Evolutionary conservation across 2,797 vertebrate genomes (phyloP), one percentile per base, ranked within the genome.

Genomic region (Sardinella longiceps): DNA sequence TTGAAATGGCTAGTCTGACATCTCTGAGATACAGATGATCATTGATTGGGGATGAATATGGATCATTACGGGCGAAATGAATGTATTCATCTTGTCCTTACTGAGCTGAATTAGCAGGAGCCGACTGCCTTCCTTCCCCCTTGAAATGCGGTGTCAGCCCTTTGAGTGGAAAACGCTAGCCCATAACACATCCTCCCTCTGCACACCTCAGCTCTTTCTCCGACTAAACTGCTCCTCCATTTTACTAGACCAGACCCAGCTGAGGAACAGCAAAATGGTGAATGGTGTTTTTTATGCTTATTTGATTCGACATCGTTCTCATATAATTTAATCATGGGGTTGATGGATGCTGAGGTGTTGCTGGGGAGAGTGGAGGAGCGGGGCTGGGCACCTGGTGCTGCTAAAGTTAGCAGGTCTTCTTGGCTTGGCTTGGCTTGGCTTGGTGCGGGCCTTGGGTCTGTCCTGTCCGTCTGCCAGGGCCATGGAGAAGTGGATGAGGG

Each of bases 41-140:
- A 77, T 77, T 77, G 70, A 77, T 77, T 77, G 33, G 43, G 18
- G 33, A 77, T 43, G 18, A 39, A 43, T 43, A 77, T 43, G 70
- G 70, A 77, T 77, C 70, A 77, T 77, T 77, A 77, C 70, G 23
- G 18, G 18, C 23, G 33, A 77, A 77, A 77, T 77, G 70, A 77
- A 77, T 77, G 70, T 77, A 39, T 43, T 74, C 66, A 18, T 74
- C 30, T 74, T 77, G 33, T 77, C 70, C 70, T 77, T 77, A 77
- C 70, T 43, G 37, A 33, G 70, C 37, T 77, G 70, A 77, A 77
- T 43, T 77, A 77, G 70, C 70, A 39, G 37, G 33, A 39, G 33
- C 70, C 20, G 6, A 33, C 70, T 18, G 70, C 15, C 37, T 77
- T 77, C 37, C 70, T n/a, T n/a, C n/a, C n/a, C 23, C 0, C 66